These are phyloP conservation scores for Neotragus pygmaeus DNA, from an alignment of 2,113 vertebrate species.

Conservation along the genomic window DNA sequence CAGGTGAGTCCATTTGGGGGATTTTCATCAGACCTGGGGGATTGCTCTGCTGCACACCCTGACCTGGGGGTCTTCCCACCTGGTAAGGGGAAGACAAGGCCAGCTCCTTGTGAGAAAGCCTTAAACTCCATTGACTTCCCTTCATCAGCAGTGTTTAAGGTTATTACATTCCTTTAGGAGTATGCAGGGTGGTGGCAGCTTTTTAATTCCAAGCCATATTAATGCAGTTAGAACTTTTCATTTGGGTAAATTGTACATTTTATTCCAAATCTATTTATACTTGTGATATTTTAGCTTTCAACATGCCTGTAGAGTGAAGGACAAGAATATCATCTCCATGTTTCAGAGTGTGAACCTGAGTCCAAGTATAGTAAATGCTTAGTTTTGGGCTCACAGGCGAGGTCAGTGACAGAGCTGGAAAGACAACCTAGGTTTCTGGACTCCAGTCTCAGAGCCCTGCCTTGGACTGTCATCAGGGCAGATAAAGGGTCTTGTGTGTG, in stretches of 20 bases:
- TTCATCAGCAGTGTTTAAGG: not conserved
- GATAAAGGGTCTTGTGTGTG: not conserved
- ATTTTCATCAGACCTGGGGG: not conserved
- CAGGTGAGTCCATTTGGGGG: not conserved
- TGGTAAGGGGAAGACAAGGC: not conserved
- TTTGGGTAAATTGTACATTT: not conserved
- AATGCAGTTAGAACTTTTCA: not conserved
- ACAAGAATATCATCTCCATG: not conserved
- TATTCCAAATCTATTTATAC: not conserved
- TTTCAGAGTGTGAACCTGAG: not conserved
- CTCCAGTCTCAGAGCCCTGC: not conserved
- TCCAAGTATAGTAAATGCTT: not conserved
- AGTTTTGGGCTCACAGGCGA: not conserved
- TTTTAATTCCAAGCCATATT: not conserved
- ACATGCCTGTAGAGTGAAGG: not conserved
- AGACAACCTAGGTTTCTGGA: not conserved
- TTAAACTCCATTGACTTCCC: not conserved
- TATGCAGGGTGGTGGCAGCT: not conserved
- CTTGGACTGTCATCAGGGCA: not conserved
- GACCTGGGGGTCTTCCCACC: not conserved
- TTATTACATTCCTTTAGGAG: not conserved
- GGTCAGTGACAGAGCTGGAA: not conserved
- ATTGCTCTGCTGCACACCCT: not conserved
- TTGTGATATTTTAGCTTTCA: conserved; percentile 20
- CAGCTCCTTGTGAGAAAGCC: not conserved